Conservation (phyloP, 1,140 invertebrate species). For the Drosophila setifemur region DNA sequence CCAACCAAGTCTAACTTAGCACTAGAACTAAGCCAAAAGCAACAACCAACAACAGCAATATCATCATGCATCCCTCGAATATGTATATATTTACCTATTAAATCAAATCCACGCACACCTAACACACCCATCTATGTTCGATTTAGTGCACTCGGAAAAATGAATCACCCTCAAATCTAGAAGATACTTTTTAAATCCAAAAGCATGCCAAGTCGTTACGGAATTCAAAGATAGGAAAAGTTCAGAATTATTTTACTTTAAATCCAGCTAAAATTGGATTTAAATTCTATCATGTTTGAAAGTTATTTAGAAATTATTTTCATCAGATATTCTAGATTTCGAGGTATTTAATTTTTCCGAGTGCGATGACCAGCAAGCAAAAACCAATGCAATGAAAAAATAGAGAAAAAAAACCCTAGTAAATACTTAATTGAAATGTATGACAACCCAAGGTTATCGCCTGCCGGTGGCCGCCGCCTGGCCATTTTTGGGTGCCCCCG, state of each 20-base stretch:
- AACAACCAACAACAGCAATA: conserved; percentile 34
- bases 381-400: not conserved
- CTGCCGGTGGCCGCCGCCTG: conserved; percentile 83
- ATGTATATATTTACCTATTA: conserved; percentile 58
- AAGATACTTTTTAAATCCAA: too few species aligned
- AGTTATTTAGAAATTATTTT: too few species aligned
- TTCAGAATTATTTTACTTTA: too few species aligned
- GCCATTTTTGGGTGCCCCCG: conserved; percentile 82
- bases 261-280: too few species aligned
- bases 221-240: too few species aligned
- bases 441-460: conserved; percentile 83
- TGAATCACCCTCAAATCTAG: too few species aligned
- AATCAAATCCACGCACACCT: conserved; percentile 23
- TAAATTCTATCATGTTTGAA: too few species aligned
- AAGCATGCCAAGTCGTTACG: too few species aligned
- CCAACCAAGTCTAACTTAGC: conserved; percentile 61
- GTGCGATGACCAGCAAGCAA: conserved; percentile 17
- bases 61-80: conserved; percentile 60
- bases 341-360: too few species aligned
- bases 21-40: conserved; percentile 59
- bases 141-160: too few species aligned
- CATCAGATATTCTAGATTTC: too few species aligned
- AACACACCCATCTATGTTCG: conserved; percentile 25
- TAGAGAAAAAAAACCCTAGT: conserved; percentile 3
- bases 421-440: conserved; percentile 28